Base-by-base conservation (phyloP, 2,113 vertebrate species). In the Anseranas semipalmata region DNA sequence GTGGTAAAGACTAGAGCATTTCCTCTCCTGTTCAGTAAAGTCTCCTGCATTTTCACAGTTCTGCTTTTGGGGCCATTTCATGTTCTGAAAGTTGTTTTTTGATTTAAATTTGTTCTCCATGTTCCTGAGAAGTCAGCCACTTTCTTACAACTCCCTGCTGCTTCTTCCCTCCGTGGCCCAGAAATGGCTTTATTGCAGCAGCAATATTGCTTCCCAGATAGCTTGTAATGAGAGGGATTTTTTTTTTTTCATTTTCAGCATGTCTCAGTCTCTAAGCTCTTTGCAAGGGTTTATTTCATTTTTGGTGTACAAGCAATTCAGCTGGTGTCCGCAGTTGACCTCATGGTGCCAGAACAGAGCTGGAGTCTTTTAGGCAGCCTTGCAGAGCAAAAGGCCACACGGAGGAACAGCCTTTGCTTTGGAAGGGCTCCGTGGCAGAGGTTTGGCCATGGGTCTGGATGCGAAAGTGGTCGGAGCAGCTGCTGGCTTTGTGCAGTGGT, bases 371-470 rank as follows among this genome's bases (percentile, higher is more conserved):
- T 10, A 53, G 8, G 39, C 53, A 62, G 71, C 84, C 71, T 63
- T 1, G 1, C 1, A 4, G 62, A 32, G 63, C 1, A 1, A 56
- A 16, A 20, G 46, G 30, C 12, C 3, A 7, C 0, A 1, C 1
- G 5, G 2, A 21, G 66, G 35, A 8, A 14, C 58, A 52, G 27
- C 50, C 33, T 24, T 37, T 1, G 7, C 84, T 45, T 43, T 12
- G 19, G 39, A 35, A 77, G 43, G 56, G 32, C 63, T 56, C 41
- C 0, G 1, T 41, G 41, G 63, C 63, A 43, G 65, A 33, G 21
- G 41, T 48, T 50, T 70, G 70, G 41, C 32, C 35, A 3, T 0
- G 1, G 41, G 25, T 62, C 55, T 50, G n/a, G 9, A 8, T 48
- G 50, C 1, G 0, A 41, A 9, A 21, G 76, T 33, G n/a, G 10